Evolutionary conservation across 2,797 vertebrate species (phyloP).

Genomic region (Acanthurus lineatus): DNA sequence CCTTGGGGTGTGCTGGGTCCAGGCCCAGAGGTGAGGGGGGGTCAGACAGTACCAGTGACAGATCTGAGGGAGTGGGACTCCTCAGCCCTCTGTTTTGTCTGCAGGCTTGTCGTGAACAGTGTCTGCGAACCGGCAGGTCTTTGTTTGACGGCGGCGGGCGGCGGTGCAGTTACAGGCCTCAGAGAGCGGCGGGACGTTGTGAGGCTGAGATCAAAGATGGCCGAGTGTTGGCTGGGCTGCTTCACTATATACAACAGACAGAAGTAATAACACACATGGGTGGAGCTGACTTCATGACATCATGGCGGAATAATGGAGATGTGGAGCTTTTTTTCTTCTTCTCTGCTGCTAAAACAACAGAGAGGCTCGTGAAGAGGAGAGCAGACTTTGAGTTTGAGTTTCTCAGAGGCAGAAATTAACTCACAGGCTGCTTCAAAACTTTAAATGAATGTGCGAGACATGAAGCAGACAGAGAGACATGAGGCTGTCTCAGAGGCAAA

Average conservation of each 20-base stretch:
- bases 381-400: background rate
- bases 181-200: conserved; percentile 20
- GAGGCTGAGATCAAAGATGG: conserved; percentile 55
- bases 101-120: conserved; percentile 30
- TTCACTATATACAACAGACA: conserved; percentile 35
- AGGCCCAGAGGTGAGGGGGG: conserved; percentile 29
- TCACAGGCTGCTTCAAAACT: too few species aligned
- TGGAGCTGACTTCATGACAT: conserved; percentile 53
- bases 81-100: conserved; percentile 64
- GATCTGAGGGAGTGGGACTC: conserved; percentile 36
- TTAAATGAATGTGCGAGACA: too few species aligned
- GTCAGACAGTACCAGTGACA: conserved; percentile 29
- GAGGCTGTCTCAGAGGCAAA: too few species aligned
- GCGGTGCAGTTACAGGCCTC: conserved; percentile 40
- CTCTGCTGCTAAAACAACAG: conserved; percentile 33
- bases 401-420: background rate
- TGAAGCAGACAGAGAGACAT: too few species aligned
- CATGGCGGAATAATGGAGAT: conserved; percentile 38
- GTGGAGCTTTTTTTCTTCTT: conserved; percentile 16
- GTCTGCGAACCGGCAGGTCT: conserved; percentile 22
- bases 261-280: conserved; percentile 53
- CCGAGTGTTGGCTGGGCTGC: conserved; percentile 20
- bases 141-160: conserved; percentile 47
- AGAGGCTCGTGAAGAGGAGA: background rate
- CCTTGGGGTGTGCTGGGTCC: conserved; percentile 42